Conservation (phyloP, 1,140 invertebrate genomes). For the Drosophila persimilis region DNA sequence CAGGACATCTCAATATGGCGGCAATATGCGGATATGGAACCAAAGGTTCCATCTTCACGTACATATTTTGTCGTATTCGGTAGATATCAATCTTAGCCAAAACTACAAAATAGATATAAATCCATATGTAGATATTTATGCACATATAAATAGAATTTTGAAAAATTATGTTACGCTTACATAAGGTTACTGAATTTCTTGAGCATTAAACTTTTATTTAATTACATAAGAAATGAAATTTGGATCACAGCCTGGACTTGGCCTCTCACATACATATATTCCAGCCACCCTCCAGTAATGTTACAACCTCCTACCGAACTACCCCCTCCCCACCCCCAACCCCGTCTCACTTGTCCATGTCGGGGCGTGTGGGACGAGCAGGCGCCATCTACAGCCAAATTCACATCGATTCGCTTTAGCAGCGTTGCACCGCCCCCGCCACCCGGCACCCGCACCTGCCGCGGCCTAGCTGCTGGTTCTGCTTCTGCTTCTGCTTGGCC, state of each 20-base stretch:
- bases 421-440: slow-evolving; percentile 36
- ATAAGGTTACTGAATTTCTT: neutral
- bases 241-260: slow-evolving; percentile 23
- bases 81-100: no score
- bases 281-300: slow-evolving; percentile 5
- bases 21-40: no score
- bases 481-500: slow-evolving; percentile 14
- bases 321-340: neutral
- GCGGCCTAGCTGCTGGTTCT: slow-evolving; percentile 21
- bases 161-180: neutral
- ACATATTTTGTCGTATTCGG: no score
- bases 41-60: no score
- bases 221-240: slow-evolving; percentile 41
- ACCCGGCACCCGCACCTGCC: slow-evolving; percentile 8
- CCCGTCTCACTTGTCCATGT: slow-evolving; percentile 30
- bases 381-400: slow-evolving; percentile 50
- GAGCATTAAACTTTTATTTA: slow-evolving; percentile 9
- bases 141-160: no score
- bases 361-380: slow-evolving; percentile 20
- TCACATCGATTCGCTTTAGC: slow-evolving; percentile 57
- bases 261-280: slow-evolving; percentile 38
- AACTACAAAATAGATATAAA: no score
- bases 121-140: no score
- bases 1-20: no score
- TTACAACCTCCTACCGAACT: slow-evolving; percentile 18